Evolutionary conservation across 2,113 vertebrate species (phyloP).

Genomic region (Tonatia bakeri): DNA sequence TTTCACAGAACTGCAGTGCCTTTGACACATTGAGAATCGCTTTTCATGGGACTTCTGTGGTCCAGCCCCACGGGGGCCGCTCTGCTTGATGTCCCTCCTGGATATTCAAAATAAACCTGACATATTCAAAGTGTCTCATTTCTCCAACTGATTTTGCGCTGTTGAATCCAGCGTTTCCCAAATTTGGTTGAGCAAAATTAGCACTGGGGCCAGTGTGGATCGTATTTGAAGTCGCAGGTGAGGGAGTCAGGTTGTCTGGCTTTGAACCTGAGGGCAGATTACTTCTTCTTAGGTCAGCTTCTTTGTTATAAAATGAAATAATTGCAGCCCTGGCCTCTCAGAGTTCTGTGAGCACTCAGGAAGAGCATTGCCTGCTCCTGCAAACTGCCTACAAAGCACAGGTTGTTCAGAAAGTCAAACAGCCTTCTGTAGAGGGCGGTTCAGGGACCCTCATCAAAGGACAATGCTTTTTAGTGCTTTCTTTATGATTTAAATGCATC

Average conservation of each 20-base stretch:
- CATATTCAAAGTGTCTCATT: background rate
- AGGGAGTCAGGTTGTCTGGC: background rate
- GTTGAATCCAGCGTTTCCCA: background rate
- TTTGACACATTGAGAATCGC: background rate
- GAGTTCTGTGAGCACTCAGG: background rate
- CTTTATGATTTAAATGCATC: background rate
- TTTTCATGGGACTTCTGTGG: background rate
- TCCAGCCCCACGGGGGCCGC: background rate
- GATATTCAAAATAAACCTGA: background rate
- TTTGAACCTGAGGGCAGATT: background rate
- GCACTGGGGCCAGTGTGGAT: background rate
- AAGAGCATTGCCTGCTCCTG: background rate
- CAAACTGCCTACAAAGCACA: background rate
- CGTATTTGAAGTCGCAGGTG: background rate
- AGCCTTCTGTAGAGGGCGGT: background rate
- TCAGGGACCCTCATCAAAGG: background rate
- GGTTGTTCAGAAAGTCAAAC: background rate
- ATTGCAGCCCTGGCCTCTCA: background rate
- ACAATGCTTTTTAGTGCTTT: background rate
- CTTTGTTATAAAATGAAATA: background rate
- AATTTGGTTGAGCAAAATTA: background rate
- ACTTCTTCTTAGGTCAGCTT: background rate
- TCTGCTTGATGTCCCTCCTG: background rate
- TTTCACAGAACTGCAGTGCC: background rate
- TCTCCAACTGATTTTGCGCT: background rate